Evolutionary conservation across 2,888 invertebrate genomes (phyloP), one percentile per base, ranked within the genome.

Genomic region (Philereme transversata): DNA sequence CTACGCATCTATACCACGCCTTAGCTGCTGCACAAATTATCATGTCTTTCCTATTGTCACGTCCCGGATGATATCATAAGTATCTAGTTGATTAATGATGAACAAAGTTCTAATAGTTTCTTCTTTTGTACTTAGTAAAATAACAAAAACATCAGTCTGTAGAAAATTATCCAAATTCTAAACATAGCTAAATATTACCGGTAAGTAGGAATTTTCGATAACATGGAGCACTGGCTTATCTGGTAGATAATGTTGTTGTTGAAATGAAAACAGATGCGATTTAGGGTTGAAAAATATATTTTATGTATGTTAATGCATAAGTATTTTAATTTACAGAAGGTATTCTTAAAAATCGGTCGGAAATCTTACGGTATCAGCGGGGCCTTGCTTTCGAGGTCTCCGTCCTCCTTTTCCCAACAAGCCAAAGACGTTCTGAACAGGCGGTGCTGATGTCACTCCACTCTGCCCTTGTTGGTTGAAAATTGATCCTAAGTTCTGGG

Each of bases 281-380:
- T 22, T 22, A 38, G 38, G 3, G 3, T 38, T 38, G 3, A 22
- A 22, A 22, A 22, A 22, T 22, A 22, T 22, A 22, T 22, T 22
- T 22, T 22, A 22, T 22, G 22, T 38, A 8, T 1, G 38, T 43
- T n/a, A 5, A 41, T 41, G 9, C 8, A 9, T 4, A 43, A n/a
- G n/a, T 43, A 43, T n/a, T 43, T 9, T 43, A 5, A n/a, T n/a
- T 43, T n/a, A 43, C 9, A 38, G 48, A 53, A 10, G 8, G 22
- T 55, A 68, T 57, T 45, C 55, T 62, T 65, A 66, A 60, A 75
- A 75, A 54, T 76, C 76, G 61, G 75, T 73, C 5, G 75, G 75
- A 33, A 76, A 62, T 43, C 65, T 10, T n/a, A 22, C 22, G 22
- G 22, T 22, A 22, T 22, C 22, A 47, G 8, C 0, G 54, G 36